A percentile compares a stretch with the other conserved stretches of the same genome.
These are phyloP conservation scores for Otolemur crassicaudatus DNA, from an alignment of 2,797 vertebrate species.

Conservation along the genomic window DNA sequence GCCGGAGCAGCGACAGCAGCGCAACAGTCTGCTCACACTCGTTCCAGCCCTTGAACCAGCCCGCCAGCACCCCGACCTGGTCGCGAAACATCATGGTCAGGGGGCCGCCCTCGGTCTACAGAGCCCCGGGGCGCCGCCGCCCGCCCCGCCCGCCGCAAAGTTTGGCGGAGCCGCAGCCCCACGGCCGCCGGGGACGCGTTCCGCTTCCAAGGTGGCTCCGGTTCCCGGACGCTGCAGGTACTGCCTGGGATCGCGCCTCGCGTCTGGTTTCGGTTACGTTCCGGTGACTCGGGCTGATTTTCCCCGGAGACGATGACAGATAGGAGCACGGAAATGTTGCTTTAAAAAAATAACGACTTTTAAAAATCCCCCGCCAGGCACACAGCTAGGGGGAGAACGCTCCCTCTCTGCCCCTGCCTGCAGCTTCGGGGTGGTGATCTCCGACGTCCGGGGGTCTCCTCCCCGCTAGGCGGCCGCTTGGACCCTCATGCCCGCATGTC, in stretches of 20 bases:
- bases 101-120: slow-evolving; percentile 76
- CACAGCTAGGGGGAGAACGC: slow-evolving; percentile 70
- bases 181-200: slow-evolving; percentile 60
- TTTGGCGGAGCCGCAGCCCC: slow-evolving; percentile 76
- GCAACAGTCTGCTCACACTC: slow-evolving; percentile 99
- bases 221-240: slow-evolving; percentile 76
- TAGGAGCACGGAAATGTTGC: slow-evolving; percentile 68
- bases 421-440: slow-evolving; percentile 73
- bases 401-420: neutral
- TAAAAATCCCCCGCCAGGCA: slow-evolving; percentile 77
- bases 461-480: slow-evolving; percentile 75
- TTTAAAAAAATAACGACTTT: slow-evolving; percentile 38
- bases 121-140: slow-evolving; percentile 64
- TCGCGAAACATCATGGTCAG: slow-evolving; percentile 99
- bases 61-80: slow-evolving; percentile 97
- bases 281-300: slow-evolving; percentile 72
- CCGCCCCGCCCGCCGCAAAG: slow-evolving; percentile 76
- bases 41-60: slow-evolving; percentile 99
- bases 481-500: slow-evolving; percentile 85
- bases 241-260: slow-evolving; percentile 69
- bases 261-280: slow-evolving; percentile 77
- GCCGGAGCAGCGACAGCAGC: slow-evolving; percentile 95
- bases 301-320: slow-evolving; percentile 75
- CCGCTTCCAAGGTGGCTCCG: slow-evolving; percentile 71
- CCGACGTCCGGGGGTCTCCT: slow-evolving; percentile 73